These are phyloP conservation scores for Ctenomys sociabilis DNA, from an alignment of 2,113 vertebrate genomes.

Conservation along the genomic window DNA sequence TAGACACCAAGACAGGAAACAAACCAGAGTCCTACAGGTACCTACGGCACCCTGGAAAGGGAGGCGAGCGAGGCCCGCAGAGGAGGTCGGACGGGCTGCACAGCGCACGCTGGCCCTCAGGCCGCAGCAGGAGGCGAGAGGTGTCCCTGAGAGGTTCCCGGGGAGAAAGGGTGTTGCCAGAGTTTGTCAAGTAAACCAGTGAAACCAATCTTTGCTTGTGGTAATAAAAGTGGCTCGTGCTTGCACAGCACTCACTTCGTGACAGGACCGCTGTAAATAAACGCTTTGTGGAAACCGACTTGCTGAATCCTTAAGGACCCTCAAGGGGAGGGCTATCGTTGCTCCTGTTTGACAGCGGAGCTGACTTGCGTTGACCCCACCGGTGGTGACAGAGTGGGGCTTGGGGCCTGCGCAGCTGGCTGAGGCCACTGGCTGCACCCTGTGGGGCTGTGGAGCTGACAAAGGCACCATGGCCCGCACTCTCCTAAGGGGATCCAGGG, in stretches of 20 bases:
- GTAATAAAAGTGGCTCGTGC: not conserved
- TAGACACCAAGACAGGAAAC: not conserved
- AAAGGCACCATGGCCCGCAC: not conserved
- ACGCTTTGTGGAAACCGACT: slow-evolving; percentile 30
- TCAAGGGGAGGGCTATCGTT: not conserved
- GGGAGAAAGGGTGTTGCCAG: slow-evolving; percentile 4
- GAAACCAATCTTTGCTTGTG: slow-evolving; percentile 25
- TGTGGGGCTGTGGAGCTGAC: not conserved
- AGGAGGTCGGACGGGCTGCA: accelerated
- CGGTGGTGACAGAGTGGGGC: not conserved
- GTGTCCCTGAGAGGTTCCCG: not conserved
- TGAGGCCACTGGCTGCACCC: not conserved
- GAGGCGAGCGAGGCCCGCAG: not conserved
- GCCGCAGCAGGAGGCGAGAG: not conserved
- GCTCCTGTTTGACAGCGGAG: too few species aligned
- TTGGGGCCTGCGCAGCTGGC: not conserved
- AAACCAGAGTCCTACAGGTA: not conserved
- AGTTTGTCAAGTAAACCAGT: slow-evolving; percentile 23
- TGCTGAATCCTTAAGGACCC: slow-evolving; percentile 18
- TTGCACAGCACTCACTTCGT: not conserved
- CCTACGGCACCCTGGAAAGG: not conserved
- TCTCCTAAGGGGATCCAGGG: not conserved
- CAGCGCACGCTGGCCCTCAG: not conserved
- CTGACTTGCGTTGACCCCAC: not conserved
- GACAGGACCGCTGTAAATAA: slow-evolving; percentile 65